A percentile compares a stretch with the other conserved stretches of the same genome.
These are phyloP conservation scores for Aplidium turbinatum DNA, from an alignment of 23 tunicate genomes.

Conservation along the genomic window DNA sequence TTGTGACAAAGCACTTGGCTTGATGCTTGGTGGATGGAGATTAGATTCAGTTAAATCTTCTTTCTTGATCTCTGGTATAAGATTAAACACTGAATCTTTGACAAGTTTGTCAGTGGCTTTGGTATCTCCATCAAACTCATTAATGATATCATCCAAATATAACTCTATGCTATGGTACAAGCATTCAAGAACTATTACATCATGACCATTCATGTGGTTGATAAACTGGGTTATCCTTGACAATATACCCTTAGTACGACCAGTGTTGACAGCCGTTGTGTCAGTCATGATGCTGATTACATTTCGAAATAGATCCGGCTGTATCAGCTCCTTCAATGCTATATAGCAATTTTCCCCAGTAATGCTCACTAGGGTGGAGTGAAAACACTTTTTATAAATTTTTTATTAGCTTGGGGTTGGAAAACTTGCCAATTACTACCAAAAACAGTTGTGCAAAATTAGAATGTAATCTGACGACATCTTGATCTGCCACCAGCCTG, in stretches of 20 bases:
- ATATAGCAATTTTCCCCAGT: conserved; percentile 11
- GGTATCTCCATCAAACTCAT: neutral
- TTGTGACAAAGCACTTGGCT: conserved; percentile 7
- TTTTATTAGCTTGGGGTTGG: too few relatives aligned
- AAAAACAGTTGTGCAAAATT: too few relatives aligned
- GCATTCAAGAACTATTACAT: conserved; percentile 8
- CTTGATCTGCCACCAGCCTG: too few relatives aligned
- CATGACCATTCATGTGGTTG: neutral
- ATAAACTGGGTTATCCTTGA: neutral
- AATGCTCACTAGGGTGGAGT: too few relatives aligned
- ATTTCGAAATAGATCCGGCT: conserved; percentile 1
- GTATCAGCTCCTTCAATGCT: conserved; percentile 8
- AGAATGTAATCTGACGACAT: too few relatives aligned
- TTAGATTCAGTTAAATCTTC: neutral
- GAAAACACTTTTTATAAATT: too few relatives aligned
- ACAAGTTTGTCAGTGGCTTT: conserved; percentile 2
- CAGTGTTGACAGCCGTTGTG: conserved; percentile 9
- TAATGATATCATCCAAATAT: conserved; percentile 5
- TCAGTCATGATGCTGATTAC: conserved; percentile 18
- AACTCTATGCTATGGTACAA: neutral
- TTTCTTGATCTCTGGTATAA: neutral
- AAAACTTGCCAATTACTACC: too few relatives aligned
- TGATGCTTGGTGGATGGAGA: conserved; percentile 5
- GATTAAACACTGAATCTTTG: neutral
- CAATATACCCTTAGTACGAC: neutral